Evolutionary conservation across 2,888 invertebrate genomes (phyloP).

Genomic region (Eutolmus rufibarbis): DNA sequence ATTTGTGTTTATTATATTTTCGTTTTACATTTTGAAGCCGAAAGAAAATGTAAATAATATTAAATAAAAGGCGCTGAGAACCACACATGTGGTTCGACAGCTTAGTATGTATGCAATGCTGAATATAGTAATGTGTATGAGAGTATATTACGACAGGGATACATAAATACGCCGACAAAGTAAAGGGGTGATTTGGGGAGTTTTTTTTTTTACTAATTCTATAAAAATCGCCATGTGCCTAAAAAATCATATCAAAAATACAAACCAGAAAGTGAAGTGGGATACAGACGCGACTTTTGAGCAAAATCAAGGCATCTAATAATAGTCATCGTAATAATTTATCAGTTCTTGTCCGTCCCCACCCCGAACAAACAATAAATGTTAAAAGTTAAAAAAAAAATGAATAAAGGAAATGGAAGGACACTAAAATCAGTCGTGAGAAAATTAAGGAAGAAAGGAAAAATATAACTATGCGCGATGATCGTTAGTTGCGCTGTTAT

Average conservation of each 20-base stretch:
- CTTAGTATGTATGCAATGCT: slow-evolving; percentile 24
- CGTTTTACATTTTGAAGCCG: slow-evolving; percentile 16
- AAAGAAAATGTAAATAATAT: slow-evolving; percentile 1
- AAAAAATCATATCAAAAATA: slow-evolving; percentile 18
- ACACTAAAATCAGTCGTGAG: not conserved
- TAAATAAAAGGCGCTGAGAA: not conserved
- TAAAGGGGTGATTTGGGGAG: not conserved
- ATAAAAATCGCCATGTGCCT: slow-evolving; percentile 19
- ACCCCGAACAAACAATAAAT: not conserved
- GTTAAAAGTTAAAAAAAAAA: not conserved
- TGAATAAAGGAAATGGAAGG: not conserved
- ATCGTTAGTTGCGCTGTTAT: not conserved
- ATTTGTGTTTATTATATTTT: slow-evolving; percentile 29
- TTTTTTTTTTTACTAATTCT: not conserved
- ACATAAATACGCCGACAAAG: slow-evolving; percentile 18
- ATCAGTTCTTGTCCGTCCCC: not conserved
- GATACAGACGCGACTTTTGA: not conserved
- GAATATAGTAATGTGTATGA: slow-evolving; percentile 20
- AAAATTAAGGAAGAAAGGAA: not conserved
- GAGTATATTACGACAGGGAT: slow-evolving; percentile 6
- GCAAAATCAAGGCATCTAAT: slow-evolving; percentile 9
- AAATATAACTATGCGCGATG: not conserved
- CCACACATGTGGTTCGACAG: not conserved
- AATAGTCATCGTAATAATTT: not conserved
- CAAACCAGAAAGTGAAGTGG: not conserved